Evolutionary conservation across 1,140 invertebrate genomes (phyloP).

Genomic region (Fopius arisanus): DNA sequence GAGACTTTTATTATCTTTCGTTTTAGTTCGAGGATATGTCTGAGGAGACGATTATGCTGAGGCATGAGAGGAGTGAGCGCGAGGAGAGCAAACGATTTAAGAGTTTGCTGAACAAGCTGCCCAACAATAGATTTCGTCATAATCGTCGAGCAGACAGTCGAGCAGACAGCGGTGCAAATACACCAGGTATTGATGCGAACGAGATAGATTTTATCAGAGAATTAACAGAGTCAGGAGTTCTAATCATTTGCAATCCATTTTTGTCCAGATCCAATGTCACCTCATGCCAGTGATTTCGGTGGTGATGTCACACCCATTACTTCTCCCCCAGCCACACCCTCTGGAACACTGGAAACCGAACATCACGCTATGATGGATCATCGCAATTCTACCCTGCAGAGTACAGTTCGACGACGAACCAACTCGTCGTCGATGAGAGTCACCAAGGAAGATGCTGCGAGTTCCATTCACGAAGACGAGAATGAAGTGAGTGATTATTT

Average conservation of each 20-base stretch:
- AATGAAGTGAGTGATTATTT: conserved; percentile 57
- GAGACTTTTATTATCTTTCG: neutral
- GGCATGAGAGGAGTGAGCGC: conserved; percentile 80
- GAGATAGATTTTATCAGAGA: too few relatives aligned
- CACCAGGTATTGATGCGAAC: conserved; percentile 66
- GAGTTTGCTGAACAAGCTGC: conserved; percentile 73
- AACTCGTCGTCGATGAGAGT: conserved; percentile 59
- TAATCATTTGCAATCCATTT: neutral
- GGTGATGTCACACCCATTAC: conserved; percentile 65
- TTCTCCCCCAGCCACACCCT: conserved; percentile 69
- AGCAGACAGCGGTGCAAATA: conserved; percentile 77
- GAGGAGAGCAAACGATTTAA: conserved; percentile 82
- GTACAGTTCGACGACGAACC: conserved; percentile 62
- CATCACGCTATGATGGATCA: conserved; percentile 44
- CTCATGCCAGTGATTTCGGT: conserved; percentile 63
- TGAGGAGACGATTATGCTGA: conserved; percentile 72
- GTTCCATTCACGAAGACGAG: conserved; percentile 56
- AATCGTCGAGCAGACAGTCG: conserved; percentile 73
- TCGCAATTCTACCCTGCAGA: conserved; percentile 53
- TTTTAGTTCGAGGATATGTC: conserved; percentile 78
- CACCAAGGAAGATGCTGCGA: conserved; percentile 54
- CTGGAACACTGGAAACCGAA: conserved; percentile 54
- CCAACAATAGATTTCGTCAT: conserved; percentile 67
- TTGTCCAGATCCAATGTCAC: conserved; percentile 66
- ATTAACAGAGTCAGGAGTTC: too few relatives aligned